Evolutionary conservation across 1,140 invertebrate genomes (phyloP).

Genomic region (Lamellibrachia luymesi): DNA sequence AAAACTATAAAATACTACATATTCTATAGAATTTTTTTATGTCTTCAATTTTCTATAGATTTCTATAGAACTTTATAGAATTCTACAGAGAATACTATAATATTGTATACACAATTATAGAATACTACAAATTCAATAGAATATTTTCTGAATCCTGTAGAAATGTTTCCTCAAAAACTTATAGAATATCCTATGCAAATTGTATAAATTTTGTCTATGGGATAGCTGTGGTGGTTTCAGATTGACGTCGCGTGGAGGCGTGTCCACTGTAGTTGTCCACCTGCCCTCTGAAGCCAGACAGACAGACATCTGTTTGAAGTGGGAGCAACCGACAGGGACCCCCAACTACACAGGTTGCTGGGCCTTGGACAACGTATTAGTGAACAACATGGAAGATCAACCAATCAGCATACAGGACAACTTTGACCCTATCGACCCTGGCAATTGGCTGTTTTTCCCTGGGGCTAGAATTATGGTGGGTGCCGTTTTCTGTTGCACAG

Average conservation of each 20-base stretch:
- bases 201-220: too few species aligned
- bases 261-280: neutral
- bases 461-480: constrained; percentile 50
- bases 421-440: constrained; percentile 56
- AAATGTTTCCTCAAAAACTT: too few species aligned
- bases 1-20: too few species aligned
- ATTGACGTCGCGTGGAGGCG: neutral
- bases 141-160: too few species aligned
- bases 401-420: constrained; percentile 47
- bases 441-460: constrained; percentile 57
- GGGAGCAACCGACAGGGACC: constrained; percentile 35
- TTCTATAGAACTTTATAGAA: too few species aligned
- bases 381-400: constrained; percentile 49
- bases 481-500: constrained; percentile 16
- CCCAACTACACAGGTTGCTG: constrained; percentile 45
- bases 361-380: constrained; percentile 55
- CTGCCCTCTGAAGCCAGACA: constrained; percentile 45
- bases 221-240: neutral
- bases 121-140: too few species aligned
- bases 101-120: too few species aligned
- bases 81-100: too few species aligned
- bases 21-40: too few species aligned
- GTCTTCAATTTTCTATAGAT: too few species aligned
- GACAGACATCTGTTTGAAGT: constrained; percentile 49
- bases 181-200: too few species aligned